Conservation (phyloP, 2,888 invertebrate genomes). For the Campoletis raptor region DNA sequence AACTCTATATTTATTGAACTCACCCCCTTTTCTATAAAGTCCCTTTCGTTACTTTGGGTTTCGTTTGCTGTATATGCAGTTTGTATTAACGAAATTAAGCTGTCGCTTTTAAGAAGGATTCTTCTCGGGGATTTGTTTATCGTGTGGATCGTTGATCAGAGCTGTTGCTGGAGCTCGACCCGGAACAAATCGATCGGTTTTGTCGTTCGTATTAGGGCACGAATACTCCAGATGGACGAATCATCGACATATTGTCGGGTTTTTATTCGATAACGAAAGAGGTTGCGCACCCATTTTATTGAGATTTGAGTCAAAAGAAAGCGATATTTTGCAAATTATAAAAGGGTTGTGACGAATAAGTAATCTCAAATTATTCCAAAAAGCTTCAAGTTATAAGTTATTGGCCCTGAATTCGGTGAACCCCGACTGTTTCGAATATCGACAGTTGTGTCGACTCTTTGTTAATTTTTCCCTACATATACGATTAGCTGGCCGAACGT, state of each 20-base stretch:
- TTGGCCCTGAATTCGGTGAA: constrained; percentile 74
- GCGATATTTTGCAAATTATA: neutral
- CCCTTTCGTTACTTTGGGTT: constrained; percentile 42
- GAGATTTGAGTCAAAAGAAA: constrained; percentile 53
- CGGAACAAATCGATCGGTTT: constrained; percentile 55
- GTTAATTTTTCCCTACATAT: constrained; percentile 78
- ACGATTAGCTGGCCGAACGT: constrained; percentile 75
- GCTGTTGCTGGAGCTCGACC: constrained; percentile 28
- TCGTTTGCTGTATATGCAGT: constrained; percentile 12
- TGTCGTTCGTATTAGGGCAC: constrained; percentile 18
- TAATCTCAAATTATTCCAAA: neutral
- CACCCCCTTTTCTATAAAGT: constrained; percentile 27
- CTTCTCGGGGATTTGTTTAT: constrained; percentile 62
- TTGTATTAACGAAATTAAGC: constrained; percentile 64
- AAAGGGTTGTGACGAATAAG: neutral
- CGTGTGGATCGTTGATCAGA: constrained; percentile 18
- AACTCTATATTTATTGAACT: constrained; percentile 58
- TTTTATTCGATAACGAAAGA: constrained; percentile 31
- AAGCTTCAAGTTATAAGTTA: constrained; percentile 28
- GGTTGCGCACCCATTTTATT: constrained; percentile 30
- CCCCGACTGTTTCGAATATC: constrained; percentile 77
- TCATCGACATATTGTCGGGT: constrained; percentile 60
- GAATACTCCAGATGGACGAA: constrained; percentile 47
- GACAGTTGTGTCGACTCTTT: constrained; percentile 81
- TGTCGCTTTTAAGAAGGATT: constrained; percentile 61